Evolutionary conservation across 1,140 invertebrate genomes (phyloP).

Genomic region (Himalopsyche phryganea): DNA sequence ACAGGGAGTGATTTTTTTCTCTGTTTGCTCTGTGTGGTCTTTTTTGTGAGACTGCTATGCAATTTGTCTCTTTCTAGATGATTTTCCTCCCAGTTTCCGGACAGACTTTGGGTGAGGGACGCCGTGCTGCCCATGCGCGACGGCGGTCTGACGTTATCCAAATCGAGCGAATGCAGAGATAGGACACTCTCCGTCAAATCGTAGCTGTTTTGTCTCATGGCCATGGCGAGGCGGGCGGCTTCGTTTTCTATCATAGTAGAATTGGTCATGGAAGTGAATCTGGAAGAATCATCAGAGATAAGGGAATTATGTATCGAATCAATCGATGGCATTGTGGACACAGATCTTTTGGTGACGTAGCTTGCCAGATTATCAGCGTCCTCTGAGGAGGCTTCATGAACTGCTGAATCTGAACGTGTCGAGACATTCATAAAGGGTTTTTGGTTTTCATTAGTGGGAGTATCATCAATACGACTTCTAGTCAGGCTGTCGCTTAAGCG

Average conservation of each 20-base stretch:
- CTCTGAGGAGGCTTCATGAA: background rate
- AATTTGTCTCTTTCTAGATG: conserved; percentile 35
- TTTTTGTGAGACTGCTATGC: conserved; percentile 42
- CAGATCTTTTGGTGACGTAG: background rate
- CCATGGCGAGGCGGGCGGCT: conserved; percentile 66
- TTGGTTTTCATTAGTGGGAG: conserved; percentile 23
- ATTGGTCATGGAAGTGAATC: conserved; percentile 16
- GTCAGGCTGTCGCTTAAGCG: conserved; percentile 23
- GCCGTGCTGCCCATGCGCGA: conserved; percentile 68
- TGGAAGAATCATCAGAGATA: conserved; percentile 3
- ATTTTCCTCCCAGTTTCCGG: conserved; percentile 49
- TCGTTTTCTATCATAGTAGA: conserved; percentile 61
- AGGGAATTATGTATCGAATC: background rate
- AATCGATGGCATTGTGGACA: background rate
- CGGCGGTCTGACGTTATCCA: conserved; percentile 75
- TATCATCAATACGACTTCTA: conserved; percentile 11
- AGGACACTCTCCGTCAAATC: conserved; percentile 58
- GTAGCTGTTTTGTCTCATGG: conserved; percentile 56
- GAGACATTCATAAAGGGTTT: background rate
- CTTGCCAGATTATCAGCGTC: background rate
- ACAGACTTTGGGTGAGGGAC: conserved; percentile 58
- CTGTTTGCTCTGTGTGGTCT: conserved; percentile 37
- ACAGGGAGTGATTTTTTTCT: conserved; percentile 67
- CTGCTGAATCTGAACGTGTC: background rate
- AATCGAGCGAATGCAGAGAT: conserved; percentile 55